Conservation (phyloP, 2,888 invertebrate species). For the Adelphocoris suturalis region DNA sequence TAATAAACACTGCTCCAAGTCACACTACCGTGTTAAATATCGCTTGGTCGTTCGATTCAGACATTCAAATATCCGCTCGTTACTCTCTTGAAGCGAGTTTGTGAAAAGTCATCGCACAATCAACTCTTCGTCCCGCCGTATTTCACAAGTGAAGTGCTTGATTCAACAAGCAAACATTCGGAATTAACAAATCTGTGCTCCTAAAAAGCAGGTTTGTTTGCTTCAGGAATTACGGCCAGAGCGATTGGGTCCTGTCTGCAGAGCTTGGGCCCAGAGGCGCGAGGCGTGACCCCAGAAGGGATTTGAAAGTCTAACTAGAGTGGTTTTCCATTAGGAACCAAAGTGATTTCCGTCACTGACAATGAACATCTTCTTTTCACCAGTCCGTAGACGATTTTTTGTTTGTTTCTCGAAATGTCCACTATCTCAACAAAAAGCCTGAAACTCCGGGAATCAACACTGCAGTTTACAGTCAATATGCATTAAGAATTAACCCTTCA, state of each 20-base stretch:
- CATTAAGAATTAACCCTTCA: too few relatives aligned
- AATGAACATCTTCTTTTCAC: neutral
- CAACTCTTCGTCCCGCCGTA: neutral
- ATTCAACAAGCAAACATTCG: slow-evolving; percentile 34
- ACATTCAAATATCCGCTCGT: too few relatives aligned
- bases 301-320: slow-evolving; percentile 46
- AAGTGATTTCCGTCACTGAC: neutral
- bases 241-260: slow-evolving; percentile 1
- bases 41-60: too few relatives aligned
- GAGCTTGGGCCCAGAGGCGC: neutral
- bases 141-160: slow-evolving; percentile 19
- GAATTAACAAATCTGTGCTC: slow-evolving; percentile 31
- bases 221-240: slow-evolving; percentile 7
- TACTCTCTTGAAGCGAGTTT: neutral
- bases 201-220: slow-evolving; percentile 31
- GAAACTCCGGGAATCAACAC: too few relatives aligned
- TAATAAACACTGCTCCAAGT: too few relatives aligned
- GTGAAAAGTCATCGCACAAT: slow-evolving; percentile 14
- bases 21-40: too few relatives aligned
- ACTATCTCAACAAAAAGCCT: too few relatives aligned
- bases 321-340: slow-evolving; percentile 16
- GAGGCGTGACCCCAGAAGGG: neutral
- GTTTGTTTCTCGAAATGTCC: neutral
- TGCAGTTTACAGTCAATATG: too few relatives aligned
- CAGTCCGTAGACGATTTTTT: neutral